Base-by-base conservation (phyloP, 2,888 invertebrate genomes). In the Meiosimyza decipiens region DNA sequence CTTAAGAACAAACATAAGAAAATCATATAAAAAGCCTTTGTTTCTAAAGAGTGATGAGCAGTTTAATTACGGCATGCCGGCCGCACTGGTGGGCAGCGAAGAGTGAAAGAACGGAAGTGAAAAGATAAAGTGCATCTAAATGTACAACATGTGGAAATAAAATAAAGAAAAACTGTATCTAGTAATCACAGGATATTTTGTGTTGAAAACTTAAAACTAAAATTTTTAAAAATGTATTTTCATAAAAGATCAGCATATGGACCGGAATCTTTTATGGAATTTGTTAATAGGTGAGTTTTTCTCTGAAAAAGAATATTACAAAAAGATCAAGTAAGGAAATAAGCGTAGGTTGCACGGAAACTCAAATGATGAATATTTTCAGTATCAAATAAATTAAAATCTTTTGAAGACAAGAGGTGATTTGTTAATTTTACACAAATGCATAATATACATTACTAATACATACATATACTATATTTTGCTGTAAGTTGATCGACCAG, bases 251-350 rank as follows among this genome's bases (percentile, higher is more conserved):
- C 71, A 7, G 1, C 28, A 13, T 28, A 74, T 57, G 77, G 76
- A 22, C 77, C 77, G 62, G 73, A 75, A 50, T 33, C 74, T 7
- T 77, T 66, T 75, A 59, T 54, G 54, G 73, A 51, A 4, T 75
- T 51, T 64, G 62, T 72, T 40, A 77, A 77, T 76, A 57, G 75
- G 77, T 77, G 54, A 67, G 40, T 9, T 40, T 40, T 1, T 2
- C 6, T 40, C 9, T 9, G 9, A 40, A 40, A 7, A 40, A 40
- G 16, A 28, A 64, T 52, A 40, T 4, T 11, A 50, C 57, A 47
- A 28, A 28, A 28, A 28, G 28, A 28, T 28, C 28, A 28, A 3
- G 28, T 28, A 28, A 28, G 28, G 28, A 28, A 28, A 28, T 28
- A 28, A 28, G 28, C 28, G 28, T 4, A 28, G 28, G 28, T 28